Evolutionary conservation across 2,113 vertebrate species (phyloP), one percentile per base, ranked within the genome.

Genomic region (Ameiurus melas): DNA sequence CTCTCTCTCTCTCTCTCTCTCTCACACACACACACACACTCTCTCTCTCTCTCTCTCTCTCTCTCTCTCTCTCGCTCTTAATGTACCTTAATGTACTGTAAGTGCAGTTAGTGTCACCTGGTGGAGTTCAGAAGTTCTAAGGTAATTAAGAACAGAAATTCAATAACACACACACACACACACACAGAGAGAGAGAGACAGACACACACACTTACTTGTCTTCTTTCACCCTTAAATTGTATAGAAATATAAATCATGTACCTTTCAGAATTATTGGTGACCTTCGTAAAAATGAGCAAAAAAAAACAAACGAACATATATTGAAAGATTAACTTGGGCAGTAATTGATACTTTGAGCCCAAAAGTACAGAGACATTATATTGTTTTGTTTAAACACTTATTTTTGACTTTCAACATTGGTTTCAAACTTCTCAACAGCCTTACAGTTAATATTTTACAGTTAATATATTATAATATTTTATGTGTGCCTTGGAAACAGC

Each of bases 21-120:
- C 8, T 62, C 60, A 25, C 13, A 36, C 16, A 36, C 36, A 36
- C 36, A 36, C 36, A 39, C 17, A 43, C 7, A 43, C 22, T 77
- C 39, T 47, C 10, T 77, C 20, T 75, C 30, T 58, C 84, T 55
- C 88, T 77, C 66, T 86, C 83, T 87, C 47, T 57, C 86, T 39
- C 16, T 71, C 5, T 73, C 20, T 75, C 36, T 43, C 9, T 75
- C 19, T 75, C n/a, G 55, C 84, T 55, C 88, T 77, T n/a, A n/a
- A n/a, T n/a, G n/a, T n/a, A n/a, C n/a, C n/a, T n/a, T n/a, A n/a
- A n/a, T n/a, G n/a, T n/a, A n/a, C n/a, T n/a, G n/a, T n/a, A n/a
- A n/a, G n/a, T n/a, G n/a, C 83, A 79, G 66, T 47, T 39, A 79
- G 10, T 79, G 62, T 71, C 16, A 60, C 64, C 79, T 73, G 47